Conservation (phyloP, 2,797 vertebrate species). For the Helicolenus hilgendorfi region DNA sequence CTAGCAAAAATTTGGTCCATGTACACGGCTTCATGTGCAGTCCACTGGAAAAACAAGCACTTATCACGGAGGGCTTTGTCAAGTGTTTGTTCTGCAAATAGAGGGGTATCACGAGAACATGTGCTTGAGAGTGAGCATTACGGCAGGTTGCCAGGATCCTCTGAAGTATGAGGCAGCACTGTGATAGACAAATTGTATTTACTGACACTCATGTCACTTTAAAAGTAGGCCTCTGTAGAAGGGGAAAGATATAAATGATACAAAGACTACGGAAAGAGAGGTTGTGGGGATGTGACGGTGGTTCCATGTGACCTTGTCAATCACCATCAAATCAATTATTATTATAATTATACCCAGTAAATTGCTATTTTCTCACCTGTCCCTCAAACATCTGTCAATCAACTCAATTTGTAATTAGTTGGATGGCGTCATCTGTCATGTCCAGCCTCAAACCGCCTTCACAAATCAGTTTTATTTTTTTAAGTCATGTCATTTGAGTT, state of each 20-base stretch:
- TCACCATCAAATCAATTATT: background rate
- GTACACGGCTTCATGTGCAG: background rate
- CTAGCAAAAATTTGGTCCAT: background rate
- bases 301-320: background rate
- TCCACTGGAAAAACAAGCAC: slow-evolving; percentile 46
- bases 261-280: background rate
- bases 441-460: background rate
- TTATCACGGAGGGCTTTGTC: slow-evolving; percentile 44
- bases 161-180: background rate
- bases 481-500: background rate
- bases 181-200: background rate
- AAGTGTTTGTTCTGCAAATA: slow-evolving; percentile 64
- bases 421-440: background rate
- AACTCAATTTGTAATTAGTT: background rate
- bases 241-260: background rate
- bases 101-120: background rate
- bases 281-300: background rate
- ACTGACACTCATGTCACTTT: background rate
- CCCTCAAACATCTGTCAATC: background rate
- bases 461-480: background rate
- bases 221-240: background rate
- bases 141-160: slow-evolving; percentile 45
- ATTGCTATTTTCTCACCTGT: background rate
- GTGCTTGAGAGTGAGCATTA: background rate
- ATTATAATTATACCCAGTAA: background rate